These are phyloP conservation scores for Sinocyclocheilus anshuiensis DNA, from an alignment of 2,113 vertebrate genomes.

Conservation along the genomic window DNA sequence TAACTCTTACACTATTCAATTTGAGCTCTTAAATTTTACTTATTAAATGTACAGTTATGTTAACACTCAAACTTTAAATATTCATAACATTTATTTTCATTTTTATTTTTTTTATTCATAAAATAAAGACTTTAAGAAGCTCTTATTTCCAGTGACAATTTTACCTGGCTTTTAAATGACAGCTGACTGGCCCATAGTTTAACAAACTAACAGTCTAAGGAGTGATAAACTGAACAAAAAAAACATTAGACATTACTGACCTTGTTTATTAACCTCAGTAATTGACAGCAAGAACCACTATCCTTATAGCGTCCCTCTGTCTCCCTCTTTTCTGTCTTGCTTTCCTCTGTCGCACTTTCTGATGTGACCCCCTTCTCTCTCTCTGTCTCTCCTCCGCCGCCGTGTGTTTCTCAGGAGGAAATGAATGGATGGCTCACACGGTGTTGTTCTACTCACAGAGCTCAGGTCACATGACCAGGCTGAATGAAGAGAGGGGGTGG, in stretches of 20 bases:
- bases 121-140: background rate
- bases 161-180: conserved; percentile 41
- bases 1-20: background rate
- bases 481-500: conserved; percentile 59
- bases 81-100: background rate
- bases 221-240: conserved; percentile 7
- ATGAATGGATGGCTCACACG: conserved; percentile 58
- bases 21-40: background rate
- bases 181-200: conserved; percentile 37
- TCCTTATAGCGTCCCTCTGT: conserved; percentile 50
- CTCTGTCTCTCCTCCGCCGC: conserved; percentile 49
- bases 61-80: background rate
- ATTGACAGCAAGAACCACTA: conserved; percentile 42
- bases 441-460: conserved; percentile 57
- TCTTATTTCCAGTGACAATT: background rate
- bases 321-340: conserved; percentile 42
- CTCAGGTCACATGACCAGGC: conserved; percentile 56
- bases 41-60: background rate
- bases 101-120: background rate
- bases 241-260: conserved; percentile 38
- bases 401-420: conserved; percentile 55
- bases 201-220: background rate
- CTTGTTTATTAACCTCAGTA: conserved; percentile 51
- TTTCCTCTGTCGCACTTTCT: conserved; percentile 53
- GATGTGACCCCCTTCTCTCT: conserved; percentile 36